phyloP scores from a whole-genome alignment of 1,140 invertebrate species.

The Lanistes nyassanus region DNA sequence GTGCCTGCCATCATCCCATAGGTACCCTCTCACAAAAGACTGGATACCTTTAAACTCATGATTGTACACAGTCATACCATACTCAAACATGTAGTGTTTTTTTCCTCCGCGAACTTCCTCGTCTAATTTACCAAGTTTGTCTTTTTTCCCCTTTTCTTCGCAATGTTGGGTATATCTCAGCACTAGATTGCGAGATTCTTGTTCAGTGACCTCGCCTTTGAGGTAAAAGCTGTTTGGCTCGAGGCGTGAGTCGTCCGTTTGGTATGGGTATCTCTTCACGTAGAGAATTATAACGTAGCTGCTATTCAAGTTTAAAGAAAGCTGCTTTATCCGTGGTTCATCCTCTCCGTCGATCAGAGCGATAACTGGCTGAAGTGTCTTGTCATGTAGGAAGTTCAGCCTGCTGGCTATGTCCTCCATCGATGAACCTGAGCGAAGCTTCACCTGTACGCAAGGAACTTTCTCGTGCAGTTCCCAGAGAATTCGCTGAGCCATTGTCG shows the following conservation, averaged over 20 bases:
- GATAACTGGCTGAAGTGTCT: slow-evolving; percentile 33
- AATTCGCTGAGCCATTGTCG: slow-evolving; percentile 37
- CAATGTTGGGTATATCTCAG: slow-evolving; percentile 2
- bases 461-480: slow-evolving; percentile 33
- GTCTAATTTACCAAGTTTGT: slow-evolving; percentile 9
- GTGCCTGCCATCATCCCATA: background rate
- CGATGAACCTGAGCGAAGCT: slow-evolving; percentile 9
- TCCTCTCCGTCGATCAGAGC: slow-evolving; percentile 46
- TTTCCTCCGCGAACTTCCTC: slow-evolving; percentile 24
- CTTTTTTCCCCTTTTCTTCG: slow-evolving; percentile 6
- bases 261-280: slow-evolving; percentile 29
- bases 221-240: slow-evolving; percentile 21
- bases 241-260: background rate
- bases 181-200: slow-evolving; percentile 28
- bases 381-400: slow-evolving; percentile 29
- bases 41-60: slow-evolving; percentile 36
- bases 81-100: slow-evolving; percentile 34
- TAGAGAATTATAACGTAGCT: slow-evolving; percentile 33
- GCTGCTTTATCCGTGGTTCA: slow-evolving; percentile 32
- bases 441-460: slow-evolving; percentile 35
- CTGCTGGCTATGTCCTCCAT: slow-evolving; percentile 26
- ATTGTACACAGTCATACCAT: slow-evolving; percentile 36
- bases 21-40: slow-evolving; percentile 39
- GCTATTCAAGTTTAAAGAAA: slow-evolving; percentile 22
- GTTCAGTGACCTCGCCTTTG: slow-evolving; percentile 15